A percentile compares a stretch with the other conserved stretches of the same genome.
These are phyloP conservation scores for Reinhardtius hippoglossoides DNA, from an alignment of 2,113 vertebrate species.

Conservation along the genomic window DNA sequence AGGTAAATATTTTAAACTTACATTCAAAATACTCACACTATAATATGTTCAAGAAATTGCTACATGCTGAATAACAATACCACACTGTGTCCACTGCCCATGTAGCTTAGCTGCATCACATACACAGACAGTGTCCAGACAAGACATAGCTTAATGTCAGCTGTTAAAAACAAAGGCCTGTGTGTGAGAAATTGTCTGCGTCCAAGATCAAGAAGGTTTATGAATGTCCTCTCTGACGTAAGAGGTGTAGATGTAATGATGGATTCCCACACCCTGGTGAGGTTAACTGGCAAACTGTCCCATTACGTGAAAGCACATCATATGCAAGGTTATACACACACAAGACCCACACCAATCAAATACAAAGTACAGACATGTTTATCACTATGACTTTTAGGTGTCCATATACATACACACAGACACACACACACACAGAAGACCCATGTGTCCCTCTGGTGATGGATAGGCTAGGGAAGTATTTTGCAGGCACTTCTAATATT, in stretches of 20 bases:
- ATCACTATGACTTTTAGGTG: slow-evolving; percentile 43
- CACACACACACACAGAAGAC: not conserved
- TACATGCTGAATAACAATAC: not conserved
- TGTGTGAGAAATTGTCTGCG: not conserved
- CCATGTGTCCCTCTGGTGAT: slow-evolving; percentile 57
- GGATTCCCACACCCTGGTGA: slow-evolving; percentile 38
- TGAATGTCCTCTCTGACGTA: slow-evolving; percentile 18
- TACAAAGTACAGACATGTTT: slow-evolving; percentile 39
- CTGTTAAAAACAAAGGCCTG: not conserved
- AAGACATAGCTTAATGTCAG: slow-evolving; percentile 1
- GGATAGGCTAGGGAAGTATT: slow-evolving; percentile 63
- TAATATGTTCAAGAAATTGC: not conserved
- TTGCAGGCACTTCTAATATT: slow-evolving; percentile 69
- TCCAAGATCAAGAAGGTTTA: slow-evolving; percentile 34
- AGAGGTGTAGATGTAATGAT: slow-evolving; percentile 43
- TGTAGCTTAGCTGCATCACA: not conserved
- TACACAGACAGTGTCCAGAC: not conserved
- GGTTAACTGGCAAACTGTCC: slow-evolving; percentile 67
- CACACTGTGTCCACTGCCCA: not conserved
- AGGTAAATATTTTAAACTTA: too few species aligned
- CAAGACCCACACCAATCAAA: slow-evolving; percentile 23
- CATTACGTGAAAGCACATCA: slow-evolving; percentile 47
- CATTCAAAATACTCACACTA: not conserved
- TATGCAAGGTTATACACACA: slow-evolving; percentile 65
- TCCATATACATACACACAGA: slow-evolving; percentile 14